A percentile compares a stretch with the other conserved stretches of the same genome.
These are phyloP conservation scores for Belgica antarctica DNA, from an alignment of 2,888 invertebrate species.

Conservation along the genomic window DNA sequence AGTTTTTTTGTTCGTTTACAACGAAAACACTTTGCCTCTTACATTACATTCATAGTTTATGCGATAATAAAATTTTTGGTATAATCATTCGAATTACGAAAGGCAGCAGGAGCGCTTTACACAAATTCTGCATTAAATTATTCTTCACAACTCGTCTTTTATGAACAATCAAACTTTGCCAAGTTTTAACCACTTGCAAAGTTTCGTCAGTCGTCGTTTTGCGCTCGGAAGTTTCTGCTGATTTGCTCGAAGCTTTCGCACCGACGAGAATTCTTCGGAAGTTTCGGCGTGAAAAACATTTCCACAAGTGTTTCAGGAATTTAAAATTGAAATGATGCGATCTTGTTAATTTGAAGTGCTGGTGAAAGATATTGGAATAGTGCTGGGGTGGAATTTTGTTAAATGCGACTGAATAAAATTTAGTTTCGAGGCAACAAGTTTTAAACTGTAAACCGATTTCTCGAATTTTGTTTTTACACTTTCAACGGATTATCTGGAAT, in stretches of 20 bases:
- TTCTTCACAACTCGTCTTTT: neutral
- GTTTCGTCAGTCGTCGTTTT: neutral
- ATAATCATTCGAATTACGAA: neutral
- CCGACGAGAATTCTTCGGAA: no score
- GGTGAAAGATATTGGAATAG: no score
- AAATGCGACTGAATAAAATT: no score
- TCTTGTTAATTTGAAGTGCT: no score
- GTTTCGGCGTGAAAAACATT: no score
- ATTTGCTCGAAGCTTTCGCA: neutral
- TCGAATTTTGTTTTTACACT: no score
- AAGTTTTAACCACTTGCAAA: conserved; percentile 3
- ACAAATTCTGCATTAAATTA: conserved; percentile 24
- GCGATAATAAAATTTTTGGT: neutral
- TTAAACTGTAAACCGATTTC: no score
- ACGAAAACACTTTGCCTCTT: neutral
- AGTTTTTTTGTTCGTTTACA: neutral
- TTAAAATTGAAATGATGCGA: no score
- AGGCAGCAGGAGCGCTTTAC: neutral
- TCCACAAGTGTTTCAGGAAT: no score
- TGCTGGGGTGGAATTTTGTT: no score
- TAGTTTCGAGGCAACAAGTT: neutral
- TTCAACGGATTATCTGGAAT: no score
- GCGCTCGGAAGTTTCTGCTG: neutral
- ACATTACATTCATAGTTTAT: neutral
- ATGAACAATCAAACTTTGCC: conserved; percentile 16